These are phyloP conservation scores for Poeciliopsis turneri DNA, from an alignment of 2,797 vertebrate species.

Conservation along the genomic window DNA sequence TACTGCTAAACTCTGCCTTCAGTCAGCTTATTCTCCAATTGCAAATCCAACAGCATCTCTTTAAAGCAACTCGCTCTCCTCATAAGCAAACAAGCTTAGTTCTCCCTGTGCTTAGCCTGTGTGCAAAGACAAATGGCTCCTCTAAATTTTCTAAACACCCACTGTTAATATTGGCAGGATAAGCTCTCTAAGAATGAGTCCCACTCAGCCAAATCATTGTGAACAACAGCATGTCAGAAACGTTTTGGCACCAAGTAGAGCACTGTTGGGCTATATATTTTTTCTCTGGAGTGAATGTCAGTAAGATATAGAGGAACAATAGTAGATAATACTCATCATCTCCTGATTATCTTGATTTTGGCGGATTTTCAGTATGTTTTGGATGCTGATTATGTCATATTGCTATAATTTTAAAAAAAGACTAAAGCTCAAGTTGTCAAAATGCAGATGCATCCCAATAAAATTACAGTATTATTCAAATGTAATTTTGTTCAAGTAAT, in stretches of 20 bases:
- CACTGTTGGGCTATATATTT: conserved; percentile 10
- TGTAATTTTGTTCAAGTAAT: neutral
- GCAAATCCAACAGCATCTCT: conserved; percentile 31
- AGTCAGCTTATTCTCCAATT: conserved; percentile 38
- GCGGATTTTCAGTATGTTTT: neutral
- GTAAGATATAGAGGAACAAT: conserved; percentile 7
- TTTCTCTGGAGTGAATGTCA: conserved; percentile 16
- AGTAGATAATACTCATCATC: neutral
- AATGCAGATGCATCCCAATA: neutral
- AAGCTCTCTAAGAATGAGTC: conserved; percentile 42
- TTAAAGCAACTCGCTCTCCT: conserved; percentile 41
- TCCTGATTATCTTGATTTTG: neutral
- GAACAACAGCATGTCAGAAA: conserved; percentile 28
- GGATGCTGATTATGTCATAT: neutral
- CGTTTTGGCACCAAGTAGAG: conserved; percentile 23
- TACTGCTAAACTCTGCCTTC: conserved; percentile 10
- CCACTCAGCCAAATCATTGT: conserved; percentile 45
- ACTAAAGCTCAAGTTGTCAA: neutral
- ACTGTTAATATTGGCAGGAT: conserved; percentile 49
- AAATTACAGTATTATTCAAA: neutral
- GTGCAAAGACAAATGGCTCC: conserved; percentile 54
- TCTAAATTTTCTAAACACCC: conserved; percentile 55
- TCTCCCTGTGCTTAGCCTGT: conserved; percentile 17
- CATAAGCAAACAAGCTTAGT: conserved; percentile 34
- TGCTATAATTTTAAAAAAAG: neutral